Evolutionary conservation across 2,888 invertebrate genomes (phyloP).

Genomic region (Trimorus sp.): DNA sequence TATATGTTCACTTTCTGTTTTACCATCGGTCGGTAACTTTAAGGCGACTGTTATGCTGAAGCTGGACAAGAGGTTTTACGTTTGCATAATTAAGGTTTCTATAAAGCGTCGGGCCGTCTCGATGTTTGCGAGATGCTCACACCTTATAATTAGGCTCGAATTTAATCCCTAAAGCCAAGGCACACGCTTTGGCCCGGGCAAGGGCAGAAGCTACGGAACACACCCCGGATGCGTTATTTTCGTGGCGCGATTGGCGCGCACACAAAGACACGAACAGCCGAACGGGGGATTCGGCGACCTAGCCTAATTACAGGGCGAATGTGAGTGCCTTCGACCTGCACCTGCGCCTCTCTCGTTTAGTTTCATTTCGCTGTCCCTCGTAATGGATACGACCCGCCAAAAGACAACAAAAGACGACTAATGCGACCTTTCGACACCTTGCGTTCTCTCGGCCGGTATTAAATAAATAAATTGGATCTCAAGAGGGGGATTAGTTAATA

Average conservation of each 20-base stretch:
- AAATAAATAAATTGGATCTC: constrained; percentile 54
- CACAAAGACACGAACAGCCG: constrained; percentile 48
- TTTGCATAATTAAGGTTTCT: constrained; percentile 43
- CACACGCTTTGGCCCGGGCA: constrained; percentile 29
- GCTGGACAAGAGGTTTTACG: too few species aligned
- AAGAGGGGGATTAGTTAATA: constrained; percentile 35
- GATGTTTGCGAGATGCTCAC: constrained; percentile 49
- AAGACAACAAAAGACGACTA: constrained; percentile 63
- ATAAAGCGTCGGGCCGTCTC: constrained; percentile 30
- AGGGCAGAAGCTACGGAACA: constrained; percentile 62
- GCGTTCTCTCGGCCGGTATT: constrained; percentile 35
- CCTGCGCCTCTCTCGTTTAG: constrained; percentile 64
- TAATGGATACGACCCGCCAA: constrained; percentile 65
- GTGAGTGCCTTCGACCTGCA: constrained; percentile 65
- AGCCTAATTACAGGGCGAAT: constrained; percentile 67
- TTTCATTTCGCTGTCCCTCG: constrained; percentile 65
- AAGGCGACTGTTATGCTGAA: neutral
- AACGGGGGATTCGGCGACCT: constrained; percentile 64
- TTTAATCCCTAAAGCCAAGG: constrained; percentile 49
- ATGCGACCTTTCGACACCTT: constrained; percentile 64
- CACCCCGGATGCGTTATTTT: constrained; percentile 56
- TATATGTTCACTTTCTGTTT: neutral
- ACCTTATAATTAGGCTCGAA: constrained; percentile 61
- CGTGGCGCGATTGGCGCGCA: constrained; percentile 45
- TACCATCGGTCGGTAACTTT: constrained; percentile 1